A percentile compares a stretch with the other conserved stretches of the same genome.
phyloP scores from a whole-genome alignment of 2,797 vertebrate species.

The Darevskia nairensis region DNA sequence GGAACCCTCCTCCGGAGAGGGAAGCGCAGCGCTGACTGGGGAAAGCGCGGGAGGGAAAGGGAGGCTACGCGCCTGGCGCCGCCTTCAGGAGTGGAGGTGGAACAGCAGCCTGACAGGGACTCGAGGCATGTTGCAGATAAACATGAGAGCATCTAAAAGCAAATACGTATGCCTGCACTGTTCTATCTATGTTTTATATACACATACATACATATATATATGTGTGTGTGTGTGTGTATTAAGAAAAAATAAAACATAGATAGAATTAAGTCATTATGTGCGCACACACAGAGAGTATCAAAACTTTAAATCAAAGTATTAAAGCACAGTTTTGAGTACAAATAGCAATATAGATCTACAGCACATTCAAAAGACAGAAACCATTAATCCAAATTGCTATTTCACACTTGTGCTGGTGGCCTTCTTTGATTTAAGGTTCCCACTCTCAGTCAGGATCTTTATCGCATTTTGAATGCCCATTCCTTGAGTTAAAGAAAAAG shows the following conservation, averaged over 20 bases:
- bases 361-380: slow-evolving; percentile 7
- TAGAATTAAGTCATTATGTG: too few relatives aligned
- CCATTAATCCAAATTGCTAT: background rate
- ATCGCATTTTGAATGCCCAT: slow-evolving; percentile 56
- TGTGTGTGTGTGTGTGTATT: too few relatives aligned
- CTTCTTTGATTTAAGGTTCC: slow-evolving; percentile 57
- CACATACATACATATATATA: too few relatives aligned
- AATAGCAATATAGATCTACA: slow-evolving; percentile 25
- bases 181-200: too few relatives aligned
- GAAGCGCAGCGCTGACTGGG: too few relatives aligned
- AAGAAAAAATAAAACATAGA: too few relatives aligned
- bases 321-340: background rate
- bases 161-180: too few relatives aligned
- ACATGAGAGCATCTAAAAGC: too few relatives aligned
- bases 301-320: background rate
- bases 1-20: too few relatives aligned
- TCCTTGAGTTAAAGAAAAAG: slow-evolving; percentile 59
- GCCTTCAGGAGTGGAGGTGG: background rate
- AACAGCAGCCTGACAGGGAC: too few relatives aligned
- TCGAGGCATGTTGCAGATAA: too few relatives aligned
- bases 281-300: too few relatives aligned
- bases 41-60: background rate
- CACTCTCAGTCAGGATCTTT: slow-evolving; percentile 67
- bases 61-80: background rate
- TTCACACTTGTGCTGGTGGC: slow-evolving; percentile 30